A percentile compares a stretch with the other conserved stretches of the same genome.
phyloP scores from a whole-genome alignment of 2,113 vertebrate species.

The Phycodurus eques region DNA sequence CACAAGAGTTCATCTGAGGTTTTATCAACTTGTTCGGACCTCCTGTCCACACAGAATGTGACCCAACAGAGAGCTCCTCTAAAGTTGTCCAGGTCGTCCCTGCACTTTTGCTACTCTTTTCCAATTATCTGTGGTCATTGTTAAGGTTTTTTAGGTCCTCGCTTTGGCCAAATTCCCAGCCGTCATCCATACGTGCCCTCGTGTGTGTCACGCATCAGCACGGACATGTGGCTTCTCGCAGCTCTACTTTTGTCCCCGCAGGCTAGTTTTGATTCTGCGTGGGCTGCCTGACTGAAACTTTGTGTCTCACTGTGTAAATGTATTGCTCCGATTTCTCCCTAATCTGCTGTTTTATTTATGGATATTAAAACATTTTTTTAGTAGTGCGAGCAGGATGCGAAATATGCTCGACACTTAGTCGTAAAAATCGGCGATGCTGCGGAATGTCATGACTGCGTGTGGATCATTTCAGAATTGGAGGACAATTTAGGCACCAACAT shows the following conservation, averaged over 20 bases:
- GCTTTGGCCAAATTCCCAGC: no score
- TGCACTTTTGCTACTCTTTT: not conserved
- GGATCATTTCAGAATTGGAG: no score
- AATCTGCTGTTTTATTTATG: conserved; percentile 1
- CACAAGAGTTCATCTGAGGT: no score
- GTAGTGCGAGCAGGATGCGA: not conserved
- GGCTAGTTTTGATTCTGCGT: not conserved
- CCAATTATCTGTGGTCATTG: not conserved
- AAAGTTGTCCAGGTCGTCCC: not conserved
- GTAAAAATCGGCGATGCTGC: not conserved
- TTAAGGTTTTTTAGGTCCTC: not conserved
- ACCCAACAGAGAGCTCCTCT: not conserved
- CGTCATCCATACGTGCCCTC: not conserved
- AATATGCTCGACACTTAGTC: not conserved
- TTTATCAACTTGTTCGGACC: not conserved
- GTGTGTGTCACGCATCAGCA: not conserved
- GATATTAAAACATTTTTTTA: not conserved
- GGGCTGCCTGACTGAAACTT: not conserved
- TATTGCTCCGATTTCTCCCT: not conserved
- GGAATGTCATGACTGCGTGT: conserved; percentile 12
- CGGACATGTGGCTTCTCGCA: not conserved
- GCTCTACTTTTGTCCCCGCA: not conserved
- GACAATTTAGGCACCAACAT: no score
- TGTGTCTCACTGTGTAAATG: not conserved
- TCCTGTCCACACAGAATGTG: not conserved